A percentile compares a stretch with the other conserved stretches of the same genome.
Evolutionary conservation across 2,797 vertebrate species (phyloP).

Genomic region (Ctenopoma kingsleyae): DNA sequence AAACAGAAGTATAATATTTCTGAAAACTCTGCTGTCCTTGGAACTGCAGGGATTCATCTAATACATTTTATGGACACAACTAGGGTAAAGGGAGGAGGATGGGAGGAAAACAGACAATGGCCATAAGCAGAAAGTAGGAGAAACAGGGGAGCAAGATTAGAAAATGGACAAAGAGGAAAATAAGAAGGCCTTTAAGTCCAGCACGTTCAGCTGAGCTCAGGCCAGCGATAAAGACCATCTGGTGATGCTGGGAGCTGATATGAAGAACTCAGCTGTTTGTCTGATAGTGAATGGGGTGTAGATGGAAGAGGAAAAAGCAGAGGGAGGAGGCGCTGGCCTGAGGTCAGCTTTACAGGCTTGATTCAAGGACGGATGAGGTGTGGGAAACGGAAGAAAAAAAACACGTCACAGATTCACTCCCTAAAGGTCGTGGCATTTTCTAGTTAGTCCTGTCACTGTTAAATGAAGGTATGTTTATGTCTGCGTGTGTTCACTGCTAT

Average conservation of each 20-base stretch:
- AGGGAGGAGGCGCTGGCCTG: conserved; percentile 50
- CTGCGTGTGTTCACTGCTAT: conserved; percentile 46
- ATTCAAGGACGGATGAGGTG: conserved; percentile 66
- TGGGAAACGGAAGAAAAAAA: conserved; percentile 62
- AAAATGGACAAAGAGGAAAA: conserved; percentile 28
- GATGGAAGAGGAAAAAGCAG: conserved; percentile 59
- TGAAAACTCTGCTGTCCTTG: conserved; percentile 6
- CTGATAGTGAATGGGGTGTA: conserved; percentile 43
- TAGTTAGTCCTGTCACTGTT: conserved; percentile 40
- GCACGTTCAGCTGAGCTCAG: conserved; percentile 37
- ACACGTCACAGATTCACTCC: conserved; percentile 36
- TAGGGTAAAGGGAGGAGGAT: conserved; percentile 7
- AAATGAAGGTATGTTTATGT: conserved; percentile 34
- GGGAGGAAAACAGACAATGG: conserved; percentile 7
- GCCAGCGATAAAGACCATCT: conserved; percentile 63
- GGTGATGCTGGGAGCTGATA: conserved; percentile 67
- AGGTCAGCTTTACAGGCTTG: conserved; percentile 51
- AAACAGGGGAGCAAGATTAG: conserved; percentile 29
- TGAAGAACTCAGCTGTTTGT: conserved; percentile 35
- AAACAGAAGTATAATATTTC: conserved; percentile 15
- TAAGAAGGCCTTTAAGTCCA: conserved; percentile 40
- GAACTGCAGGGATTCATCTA: conserved; percentile 8
- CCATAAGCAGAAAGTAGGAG: conserved; percentile 22
- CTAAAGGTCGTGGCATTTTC: conserved; percentile 52
- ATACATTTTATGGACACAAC: conserved; percentile 14